Percentiles rank a stretch among this genome's conserved stretches.
phyloP scores from a whole-genome alignment of 2,888 invertebrate genomes.

The Stenurella melanura region DNA sequence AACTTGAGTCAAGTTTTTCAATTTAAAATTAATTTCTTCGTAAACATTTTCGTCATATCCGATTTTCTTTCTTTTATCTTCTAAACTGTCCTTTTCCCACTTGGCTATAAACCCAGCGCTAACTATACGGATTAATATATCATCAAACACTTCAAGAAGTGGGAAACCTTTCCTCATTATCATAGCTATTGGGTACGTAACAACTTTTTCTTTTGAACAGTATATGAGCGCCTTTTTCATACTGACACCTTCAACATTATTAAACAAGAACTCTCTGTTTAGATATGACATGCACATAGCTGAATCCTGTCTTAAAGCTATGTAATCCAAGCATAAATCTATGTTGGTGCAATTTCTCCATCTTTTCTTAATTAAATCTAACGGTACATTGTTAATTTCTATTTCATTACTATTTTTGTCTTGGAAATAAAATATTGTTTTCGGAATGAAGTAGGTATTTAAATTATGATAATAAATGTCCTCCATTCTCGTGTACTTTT shows the following conservation, averaged over 20 bases:
- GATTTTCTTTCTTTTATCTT: slow-evolving; percentile 22
- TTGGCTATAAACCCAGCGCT: slow-evolving; percentile 60
- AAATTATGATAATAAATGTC: slow-evolving; percentile 61
- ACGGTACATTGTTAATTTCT: too few relatives aligned
- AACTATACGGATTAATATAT: slow-evolving; percentile 61
- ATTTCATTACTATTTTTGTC: too few relatives aligned
- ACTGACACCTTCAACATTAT: slow-evolving; percentile 58
- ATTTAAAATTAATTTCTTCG: too few relatives aligned
- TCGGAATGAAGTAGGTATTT: slow-evolving; percentile 58
- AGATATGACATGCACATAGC: too few relatives aligned
- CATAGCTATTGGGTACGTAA: slow-evolving; percentile 67
- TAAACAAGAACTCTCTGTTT: too few relatives aligned
- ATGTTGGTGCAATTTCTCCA: too few relatives aligned
- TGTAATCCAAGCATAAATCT: too few relatives aligned
- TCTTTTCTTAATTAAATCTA: too few relatives aligned
- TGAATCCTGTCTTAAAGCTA: too few relatives aligned
- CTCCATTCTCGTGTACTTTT: slow-evolving; percentile 60
- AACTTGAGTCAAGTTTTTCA: slow-evolving; percentile 45
- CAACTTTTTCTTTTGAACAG: slow-evolving; percentile 62
- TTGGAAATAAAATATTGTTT: slow-evolving; percentile 47
- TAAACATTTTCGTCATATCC: slow-evolving; percentile 22
- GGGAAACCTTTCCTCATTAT: slow-evolving; percentile 68
- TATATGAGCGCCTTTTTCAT: slow-evolving; percentile 59
- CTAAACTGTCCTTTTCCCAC: slow-evolving; percentile 52
- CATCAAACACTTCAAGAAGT: slow-evolving; percentile 60